These are phyloP conservation scores for Carapus acus DNA, from an alignment of 2,797 vertebrate species.

Conservation along the genomic window DNA sequence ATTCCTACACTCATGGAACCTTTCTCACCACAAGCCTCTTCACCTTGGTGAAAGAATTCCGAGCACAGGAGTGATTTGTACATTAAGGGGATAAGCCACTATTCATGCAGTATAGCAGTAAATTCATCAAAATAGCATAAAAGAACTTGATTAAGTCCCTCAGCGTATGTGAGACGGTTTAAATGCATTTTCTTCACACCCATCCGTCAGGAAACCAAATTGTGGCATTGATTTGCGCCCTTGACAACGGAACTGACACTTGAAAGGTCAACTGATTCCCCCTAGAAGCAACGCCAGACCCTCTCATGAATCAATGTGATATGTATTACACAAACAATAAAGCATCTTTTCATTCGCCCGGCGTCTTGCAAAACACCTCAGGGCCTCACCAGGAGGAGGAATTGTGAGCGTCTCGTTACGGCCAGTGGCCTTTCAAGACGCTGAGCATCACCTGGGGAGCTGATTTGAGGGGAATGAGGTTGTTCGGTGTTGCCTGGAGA, in stretches of 20 bases:
- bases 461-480: constrained; percentile 21
- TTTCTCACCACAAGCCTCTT: too few species aligned
- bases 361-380: constrained; percentile 29
- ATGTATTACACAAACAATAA: constrained; percentile 42
- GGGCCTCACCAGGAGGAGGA: constrained; percentile 36
- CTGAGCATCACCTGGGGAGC: constrained; percentile 28
- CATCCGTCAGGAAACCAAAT: constrained; percentile 41
- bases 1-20: too few species aligned
- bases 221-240: constrained; percentile 55
- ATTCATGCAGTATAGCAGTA: constrained; percentile 23
- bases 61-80: constrained; percentile 34
- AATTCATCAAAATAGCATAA: constrained; percentile 38
- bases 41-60: constrained; percentile 9
- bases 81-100: too few species aligned
- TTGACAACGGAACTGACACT: constrained; percentile 47
- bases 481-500: constrained; percentile 38
- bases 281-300: constrained; percentile 42
- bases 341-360: constrained; percentile 27
- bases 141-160: constrained; percentile 40
- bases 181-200: constrained; percentile 47
- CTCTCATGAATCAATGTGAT: constrained; percentile 30
- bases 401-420: constrained; percentile 38
- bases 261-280: constrained; percentile 57
- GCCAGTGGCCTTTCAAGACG: constrained; percentile 35
- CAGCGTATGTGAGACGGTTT: constrained; percentile 26